These are phyloP conservation scores for Asbolus verrucosus DNA, from an alignment of 1,140 invertebrate species.

Conservation along the genomic window DNA sequence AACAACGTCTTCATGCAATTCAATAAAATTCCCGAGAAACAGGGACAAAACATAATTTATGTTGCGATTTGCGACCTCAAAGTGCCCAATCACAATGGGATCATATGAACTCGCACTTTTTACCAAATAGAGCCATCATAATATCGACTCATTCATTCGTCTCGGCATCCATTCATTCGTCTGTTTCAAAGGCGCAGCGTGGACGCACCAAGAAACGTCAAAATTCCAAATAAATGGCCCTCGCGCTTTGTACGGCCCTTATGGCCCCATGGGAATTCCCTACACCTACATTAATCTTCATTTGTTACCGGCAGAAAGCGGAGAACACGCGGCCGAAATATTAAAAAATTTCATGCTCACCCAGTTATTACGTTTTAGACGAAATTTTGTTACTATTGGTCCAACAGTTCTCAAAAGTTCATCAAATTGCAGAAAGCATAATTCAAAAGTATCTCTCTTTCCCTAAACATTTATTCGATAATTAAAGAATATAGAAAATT, in stretches of 20 bases:
- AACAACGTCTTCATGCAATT: conserved; percentile 15
- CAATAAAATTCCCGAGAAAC: conserved; percentile 29
- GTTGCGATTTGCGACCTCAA: conserved; percentile 44
- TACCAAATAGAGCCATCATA: conserved; percentile 37
- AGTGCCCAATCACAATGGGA: conserved; percentile 14
- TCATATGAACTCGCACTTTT: conserved; percentile 38
- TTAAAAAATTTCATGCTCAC: neutral
- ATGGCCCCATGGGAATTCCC: conserved; percentile 8
- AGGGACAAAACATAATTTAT: conserved; percentile 43
- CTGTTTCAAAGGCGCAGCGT: conserved; percentile 22
- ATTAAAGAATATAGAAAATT: no score
- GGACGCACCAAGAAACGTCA: conserved; percentile 29
- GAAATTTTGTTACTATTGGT: no score
- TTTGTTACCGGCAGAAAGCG: conserved; percentile 27
- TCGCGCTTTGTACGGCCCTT: neutral
- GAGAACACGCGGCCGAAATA: no score
- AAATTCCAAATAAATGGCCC: conserved; percentile 31
- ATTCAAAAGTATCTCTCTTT: no score
- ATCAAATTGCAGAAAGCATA: no score
- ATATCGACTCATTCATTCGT: conserved; percentile 27
- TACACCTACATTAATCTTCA: conserved; percentile 31
- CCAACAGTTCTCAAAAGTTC: no score
- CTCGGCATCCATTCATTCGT: neutral
- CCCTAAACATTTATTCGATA: no score
- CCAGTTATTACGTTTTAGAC: no score